Evolutionary conservation across 2,113 vertebrate species (phyloP), one percentile per base, ranked within the genome.

Genomic region (Prunella himalayana): DNA sequence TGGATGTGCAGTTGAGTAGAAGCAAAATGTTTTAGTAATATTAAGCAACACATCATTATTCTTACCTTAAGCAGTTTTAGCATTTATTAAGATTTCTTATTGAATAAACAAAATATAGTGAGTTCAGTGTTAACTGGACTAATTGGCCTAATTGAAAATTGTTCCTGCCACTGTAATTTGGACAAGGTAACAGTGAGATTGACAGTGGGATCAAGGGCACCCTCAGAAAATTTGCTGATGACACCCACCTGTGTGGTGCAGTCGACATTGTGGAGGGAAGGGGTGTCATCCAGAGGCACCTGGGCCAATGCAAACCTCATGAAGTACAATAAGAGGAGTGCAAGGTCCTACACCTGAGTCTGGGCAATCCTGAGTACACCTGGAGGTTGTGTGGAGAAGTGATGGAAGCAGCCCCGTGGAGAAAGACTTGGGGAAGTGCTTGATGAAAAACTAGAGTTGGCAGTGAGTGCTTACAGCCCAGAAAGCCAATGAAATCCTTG

Each of bases 181-280:
- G 28, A 61, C 30, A 47, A 54, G 10, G 41, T 47, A 35, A 22
- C 13, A 30, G 21, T 17, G 31, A 76, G 37, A 50, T 13, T 50
- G 44, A 25, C 21, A 31, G 24, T 24, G 30, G 30, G 41, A 56
- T 18, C 14, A 24, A 56, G 13, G 21, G 1, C 33, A 41, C 13
- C n/a, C 13, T 30, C 41, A 31, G 57, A n/a, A 70, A n/a, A 21
- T 49, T 30, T 71, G 9, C 13, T 56, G 35, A 9, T 21, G 21
- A 25, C 24, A 25, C 13, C 1, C 11, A 53, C 20, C 13, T 17
- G 6, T 64, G 28, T 49, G 65, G n/a, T 16, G 11, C 41, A 71
- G 21, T 42, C 0, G 1, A 49, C 5, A 15, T 17, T 2, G 0
- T 9, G 41, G 24, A 24, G n/a, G n/a, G 16, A 70, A 41, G 8